A percentile compares a stretch with the other conserved stretches of the same genome.
Evolutionary conservation across 2,113 vertebrate species (phyloP).

Genomic region (Tauraco erythrolophus): DNA sequence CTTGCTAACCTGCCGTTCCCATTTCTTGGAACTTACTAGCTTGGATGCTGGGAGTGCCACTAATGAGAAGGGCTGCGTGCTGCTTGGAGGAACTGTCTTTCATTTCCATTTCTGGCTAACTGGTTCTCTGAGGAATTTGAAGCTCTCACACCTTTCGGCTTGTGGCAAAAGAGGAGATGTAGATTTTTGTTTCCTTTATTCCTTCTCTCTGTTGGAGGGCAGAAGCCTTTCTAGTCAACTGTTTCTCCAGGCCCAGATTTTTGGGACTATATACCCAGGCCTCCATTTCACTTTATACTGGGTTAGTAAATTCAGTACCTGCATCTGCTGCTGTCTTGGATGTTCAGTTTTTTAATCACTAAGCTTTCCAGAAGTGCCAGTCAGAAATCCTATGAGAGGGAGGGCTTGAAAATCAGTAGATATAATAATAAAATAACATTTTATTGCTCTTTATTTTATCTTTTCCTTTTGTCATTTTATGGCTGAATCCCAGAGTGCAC

Average conservation of each 20-base stretch:
- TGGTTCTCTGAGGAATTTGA: not conserved
- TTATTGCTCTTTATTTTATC: not conserved
- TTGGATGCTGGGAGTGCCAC: not conserved
- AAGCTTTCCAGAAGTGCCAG: not conserved
- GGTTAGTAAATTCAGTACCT: not conserved
- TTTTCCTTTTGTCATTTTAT: not conserved
- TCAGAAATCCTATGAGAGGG: not conserved
- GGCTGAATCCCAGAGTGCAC: not conserved
- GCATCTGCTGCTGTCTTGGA: not conserved
- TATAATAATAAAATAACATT: not conserved
- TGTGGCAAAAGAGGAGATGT: not conserved
- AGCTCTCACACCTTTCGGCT: not conserved
- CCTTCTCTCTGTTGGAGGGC: not conserved
- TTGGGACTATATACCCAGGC: not conserved
- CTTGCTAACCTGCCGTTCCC: not conserved
- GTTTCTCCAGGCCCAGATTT: not conserved
- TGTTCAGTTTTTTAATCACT: not conserved
- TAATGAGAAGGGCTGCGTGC: not conserved
- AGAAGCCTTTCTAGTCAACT: not conserved
- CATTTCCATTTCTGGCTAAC: not conserved
- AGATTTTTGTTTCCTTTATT: not conserved
- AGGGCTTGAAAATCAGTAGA: not conserved
- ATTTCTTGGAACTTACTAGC: not conserved
- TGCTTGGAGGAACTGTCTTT: not conserved
- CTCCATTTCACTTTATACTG: not conserved